A percentile compares a stretch with the other conserved stretches of the same genome.
Evolutionary conservation across 2,888 invertebrate genomes (phyloP).

Genomic region (Drosophila mercatorum): DNA sequence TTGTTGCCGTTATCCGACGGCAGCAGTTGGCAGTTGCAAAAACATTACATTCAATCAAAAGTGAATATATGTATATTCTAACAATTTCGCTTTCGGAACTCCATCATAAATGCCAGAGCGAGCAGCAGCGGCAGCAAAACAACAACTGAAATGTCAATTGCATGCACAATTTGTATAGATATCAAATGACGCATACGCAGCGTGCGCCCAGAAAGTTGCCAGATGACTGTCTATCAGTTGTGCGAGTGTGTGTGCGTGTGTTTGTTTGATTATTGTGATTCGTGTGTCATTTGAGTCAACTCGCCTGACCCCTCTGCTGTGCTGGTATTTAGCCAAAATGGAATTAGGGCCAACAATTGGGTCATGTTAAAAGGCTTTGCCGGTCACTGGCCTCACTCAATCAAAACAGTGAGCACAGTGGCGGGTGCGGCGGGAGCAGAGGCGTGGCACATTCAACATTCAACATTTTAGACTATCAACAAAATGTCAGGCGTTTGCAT

Average conservation of each 20-base stretch:
- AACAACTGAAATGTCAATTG: slow-evolving; percentile 39
- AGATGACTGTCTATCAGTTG: slow-evolving; percentile 29
- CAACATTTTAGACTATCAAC: slow-evolving; percentile 42
- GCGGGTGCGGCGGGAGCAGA: neutral
- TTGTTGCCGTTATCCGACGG: slow-evolving; percentile 7
- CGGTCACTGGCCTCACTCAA: slow-evolving; percentile 54
- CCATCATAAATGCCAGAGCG: slow-evolving; percentile 18
- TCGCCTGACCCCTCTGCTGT: slow-evolving; percentile 35
- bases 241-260: neutral
- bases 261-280: slow-evolving; percentile 41
- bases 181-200: slow-evolving; percentile 59
- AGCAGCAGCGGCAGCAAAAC: slow-evolving; percentile 8
- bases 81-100: slow-evolving; percentile 12
- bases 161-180: slow-evolving; percentile 41
- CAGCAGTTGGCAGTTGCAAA: slow-evolving; percentile 10
- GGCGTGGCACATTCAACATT: neutral
- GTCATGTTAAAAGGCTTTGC: slow-evolving; percentile 43
- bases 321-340: slow-evolving; percentile 53
- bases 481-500: slow-evolving; percentile 49
- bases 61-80: slow-evolving; percentile 18
- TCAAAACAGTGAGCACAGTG: slow-evolving; percentile 54
- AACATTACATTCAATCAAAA: slow-evolving; percentile 23
- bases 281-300: slow-evolving; percentile 40
- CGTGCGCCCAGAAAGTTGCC: slow-evolving; percentile 33
- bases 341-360: slow-evolving; percentile 64